Evolutionary conservation across 2,888 invertebrate genomes (phyloP).

Genomic region (Disparrhopalites patrizii): DNA sequence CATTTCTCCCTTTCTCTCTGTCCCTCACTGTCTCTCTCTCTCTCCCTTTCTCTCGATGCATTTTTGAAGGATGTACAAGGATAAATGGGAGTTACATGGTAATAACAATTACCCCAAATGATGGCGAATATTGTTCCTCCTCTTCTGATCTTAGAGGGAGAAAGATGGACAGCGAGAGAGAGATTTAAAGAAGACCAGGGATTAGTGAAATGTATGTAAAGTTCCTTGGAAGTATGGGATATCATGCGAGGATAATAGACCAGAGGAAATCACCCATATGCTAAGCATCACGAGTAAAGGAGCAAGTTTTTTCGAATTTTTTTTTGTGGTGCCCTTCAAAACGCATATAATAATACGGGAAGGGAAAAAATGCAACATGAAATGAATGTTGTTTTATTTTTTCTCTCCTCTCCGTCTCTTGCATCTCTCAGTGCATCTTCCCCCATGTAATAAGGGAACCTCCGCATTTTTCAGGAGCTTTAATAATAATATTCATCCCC

Average conservation of each 20-base stretch:
- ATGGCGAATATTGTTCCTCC: background rate
- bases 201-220: background rate
- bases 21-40: too few relatives aligned
- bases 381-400: slow-evolving; percentile 8
- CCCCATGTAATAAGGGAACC: too few relatives aligned
- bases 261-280: background rate
- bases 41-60: too few relatives aligned
- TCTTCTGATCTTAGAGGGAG: background rate
- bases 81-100: too few relatives aligned
- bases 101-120: slow-evolving; percentile 6
- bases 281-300: background rate
- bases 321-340: background rate
- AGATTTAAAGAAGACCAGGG: too few relatives aligned
- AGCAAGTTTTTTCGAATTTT: slow-evolving; percentile 15
- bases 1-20: too few relatives aligned
- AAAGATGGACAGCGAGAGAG: too few relatives aligned
- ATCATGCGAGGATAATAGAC: background rate
- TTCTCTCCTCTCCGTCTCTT: slow-evolving; percentile 3
- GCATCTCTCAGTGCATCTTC: too few relatives aligned
- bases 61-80: too few relatives aligned
- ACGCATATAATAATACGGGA: slow-evolving; percentile 13
- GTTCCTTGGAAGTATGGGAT: too few relatives aligned
- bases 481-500: background rate
- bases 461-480: slow-evolving; percentile 3
- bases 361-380: slow-evolving; percentile 9